These are phyloP conservation scores for Dipus sagitta DNA, from an alignment of 2,797 vertebrate genomes.

Conservation along the genomic window DNA sequence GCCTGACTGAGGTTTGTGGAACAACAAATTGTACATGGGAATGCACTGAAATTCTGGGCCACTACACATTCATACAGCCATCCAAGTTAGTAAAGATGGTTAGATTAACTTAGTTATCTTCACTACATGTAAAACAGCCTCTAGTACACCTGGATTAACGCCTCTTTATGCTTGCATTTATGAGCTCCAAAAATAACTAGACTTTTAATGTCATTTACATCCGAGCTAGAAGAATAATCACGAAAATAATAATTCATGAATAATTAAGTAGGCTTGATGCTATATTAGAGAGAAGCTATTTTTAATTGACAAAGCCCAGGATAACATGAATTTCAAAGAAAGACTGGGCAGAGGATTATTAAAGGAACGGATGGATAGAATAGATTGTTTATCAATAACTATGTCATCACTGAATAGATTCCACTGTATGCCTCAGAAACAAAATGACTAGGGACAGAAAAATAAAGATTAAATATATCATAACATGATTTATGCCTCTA, in stretches of 20 bases:
- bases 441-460: constrained; percentile 12
- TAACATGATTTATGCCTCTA: not conserved
- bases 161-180: constrained; percentile 65
- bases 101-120: not conserved
- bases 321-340: constrained; percentile 68
- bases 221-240: constrained; percentile 84
- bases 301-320: constrained; percentile 80
- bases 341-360: constrained; percentile 62
- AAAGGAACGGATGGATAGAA: constrained; percentile 73
- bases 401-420: not conserved
- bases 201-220: constrained; percentile 83
- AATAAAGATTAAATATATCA: constrained; percentile 13
- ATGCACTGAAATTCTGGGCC: not conserved
- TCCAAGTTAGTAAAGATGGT: not conserved
- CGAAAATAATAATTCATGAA: constrained; percentile 87
- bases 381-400: constrained; percentile 52
- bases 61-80: not conserved
- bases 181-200: constrained; percentile 80
- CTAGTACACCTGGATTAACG: constrained; percentile 66
- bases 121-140: not conserved
- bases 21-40: not conserved
- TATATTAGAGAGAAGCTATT: constrained; percentile 81
- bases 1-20: not conserved
- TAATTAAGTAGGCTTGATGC: constrained; percentile 83
- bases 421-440: not conserved